Conservation (phyloP, 1,140 invertebrate genomes). For the Spodoptera frugiperda region DNA sequence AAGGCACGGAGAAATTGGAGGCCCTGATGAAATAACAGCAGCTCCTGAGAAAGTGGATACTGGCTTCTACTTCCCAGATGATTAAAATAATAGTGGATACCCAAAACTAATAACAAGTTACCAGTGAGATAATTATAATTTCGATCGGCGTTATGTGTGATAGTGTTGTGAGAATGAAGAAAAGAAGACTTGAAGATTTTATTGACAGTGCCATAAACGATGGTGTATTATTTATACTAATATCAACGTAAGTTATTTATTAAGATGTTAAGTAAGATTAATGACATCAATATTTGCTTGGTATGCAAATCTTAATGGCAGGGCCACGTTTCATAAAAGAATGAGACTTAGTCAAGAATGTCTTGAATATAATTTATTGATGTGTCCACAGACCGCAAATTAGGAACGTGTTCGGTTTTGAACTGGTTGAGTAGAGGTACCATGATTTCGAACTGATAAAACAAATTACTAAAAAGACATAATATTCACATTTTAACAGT, state of each 20-base stretch:
- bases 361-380: constrained; percentile 18
- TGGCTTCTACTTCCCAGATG: constrained; percentile 57
- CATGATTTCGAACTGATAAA: not conserved
- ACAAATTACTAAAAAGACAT: too few relatives aligned
- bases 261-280: not conserved
- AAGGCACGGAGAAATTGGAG: constrained; percentile 47
- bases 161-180: constrained; percentile 3
- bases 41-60: not conserved
- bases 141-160: not conserved
- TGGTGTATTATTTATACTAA: constrained; percentile 26
- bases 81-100: constrained; percentile 48
- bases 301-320: not conserved
- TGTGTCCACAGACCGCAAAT: constrained; percentile 6
- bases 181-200: constrained; percentile 5
- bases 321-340: not conserved
- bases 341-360: not conserved
- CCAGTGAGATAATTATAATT: constrained; percentile 17
- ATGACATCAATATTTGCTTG: not conserved
- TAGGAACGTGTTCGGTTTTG: not conserved
- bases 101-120: constrained; percentile 3
- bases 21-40: not conserved
- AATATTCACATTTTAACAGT: too few relatives aligned
- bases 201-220: constrained; percentile 20
- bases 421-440: not conserved
- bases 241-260: constrained; percentile 10